Evolutionary conservation across 2,888 invertebrate species (phyloP).

Genomic region (Tetrapedia diversipes): DNA sequence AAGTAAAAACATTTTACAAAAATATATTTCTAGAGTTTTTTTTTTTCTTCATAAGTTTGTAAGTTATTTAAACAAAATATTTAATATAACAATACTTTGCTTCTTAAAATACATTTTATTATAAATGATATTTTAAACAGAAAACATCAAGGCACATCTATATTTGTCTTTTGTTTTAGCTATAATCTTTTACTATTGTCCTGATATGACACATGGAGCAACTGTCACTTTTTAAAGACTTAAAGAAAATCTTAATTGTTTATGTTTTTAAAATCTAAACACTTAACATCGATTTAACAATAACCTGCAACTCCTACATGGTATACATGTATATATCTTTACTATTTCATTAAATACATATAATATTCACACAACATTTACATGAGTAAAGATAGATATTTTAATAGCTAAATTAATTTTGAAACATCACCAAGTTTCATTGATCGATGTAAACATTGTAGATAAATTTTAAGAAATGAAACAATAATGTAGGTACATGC

Average conservation of each 20-base stretch:
- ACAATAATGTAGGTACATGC: conserved; percentile 33
- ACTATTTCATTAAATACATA: conserved; percentile 35
- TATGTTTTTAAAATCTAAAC: conserved; percentile 50
- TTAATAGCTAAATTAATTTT: conserved; percentile 40
- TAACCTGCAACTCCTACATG: conserved; percentile 41
- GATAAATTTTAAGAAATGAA: conserved; percentile 24
- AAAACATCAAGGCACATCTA: conserved; percentile 76
- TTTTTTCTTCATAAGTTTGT: conserved; percentile 13
- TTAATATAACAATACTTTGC: conserved; percentile 37
- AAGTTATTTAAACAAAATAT: conserved; percentile 15
- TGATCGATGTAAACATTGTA: conserved; percentile 23
- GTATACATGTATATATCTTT: conserved; percentile 38
- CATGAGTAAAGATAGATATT: conserved; percentile 41
- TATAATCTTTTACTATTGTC: conserved; percentile 58
- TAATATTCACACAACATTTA: conserved; percentile 51
- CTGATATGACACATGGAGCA: conserved; percentile 46
- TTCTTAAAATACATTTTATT: conserved; percentile 58
- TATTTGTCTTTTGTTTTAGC: conserved; percentile 57
- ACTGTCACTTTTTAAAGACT: conserved; percentile 45
- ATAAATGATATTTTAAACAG: conserved; percentile 63
- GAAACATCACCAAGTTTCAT: conserved; percentile 15
- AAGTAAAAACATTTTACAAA: conserved; percentile 12
- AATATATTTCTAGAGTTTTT: no score
- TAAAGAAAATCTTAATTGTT: conserved; percentile 48
- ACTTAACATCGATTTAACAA: conserved; percentile 60